A percentile compares a stretch with the other conserved stretches of the same genome.
Evolutionary conservation across 2,797 vertebrate species (phyloP).

Genomic region (Zalophus californianus): DNA sequence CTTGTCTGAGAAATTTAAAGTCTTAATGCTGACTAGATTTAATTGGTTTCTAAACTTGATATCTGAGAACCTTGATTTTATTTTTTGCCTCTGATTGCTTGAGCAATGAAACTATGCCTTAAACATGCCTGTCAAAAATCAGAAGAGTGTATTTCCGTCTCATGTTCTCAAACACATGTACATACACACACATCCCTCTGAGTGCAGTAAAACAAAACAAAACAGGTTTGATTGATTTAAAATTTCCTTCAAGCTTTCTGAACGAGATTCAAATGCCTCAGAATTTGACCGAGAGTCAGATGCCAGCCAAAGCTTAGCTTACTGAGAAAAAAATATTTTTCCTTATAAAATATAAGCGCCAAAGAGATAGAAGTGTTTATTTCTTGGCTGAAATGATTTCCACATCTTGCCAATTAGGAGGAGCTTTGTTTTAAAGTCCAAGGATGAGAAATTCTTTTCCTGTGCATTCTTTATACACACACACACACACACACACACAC

Average conservation of each 20-base stretch:
- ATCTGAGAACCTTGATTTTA: constrained; percentile 18
- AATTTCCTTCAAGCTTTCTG: constrained; percentile 70
- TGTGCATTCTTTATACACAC: constrained; percentile 19
- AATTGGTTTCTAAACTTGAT: constrained; percentile 27
- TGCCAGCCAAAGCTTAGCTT: constrained; percentile 45
- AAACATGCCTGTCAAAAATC: background rate
- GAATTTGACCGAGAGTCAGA: constrained; percentile 57
- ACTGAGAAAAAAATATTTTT: constrained; percentile 38
- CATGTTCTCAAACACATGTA: background rate
- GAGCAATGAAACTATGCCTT: background rate
- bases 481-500: background rate
- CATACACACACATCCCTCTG: background rate
- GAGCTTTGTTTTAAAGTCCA: constrained; percentile 54
- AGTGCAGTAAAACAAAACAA: constrained; percentile 58
- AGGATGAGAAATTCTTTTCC: constrained; percentile 43
- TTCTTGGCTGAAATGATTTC: constrained; percentile 27
- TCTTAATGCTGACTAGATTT: background rate
- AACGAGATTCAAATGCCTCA: constrained; percentile 47
- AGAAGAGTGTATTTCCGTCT: background rate
- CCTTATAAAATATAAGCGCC: constrained; percentile 40
- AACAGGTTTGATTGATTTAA: constrained; percentile 66
- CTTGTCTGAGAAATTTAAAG: constrained; percentile 14
- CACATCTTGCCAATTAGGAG: constrained; percentile 49
- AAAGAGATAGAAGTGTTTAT: background rate
- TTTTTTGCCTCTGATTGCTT: constrained; percentile 48